phyloP scores from a whole-genome alignment of 2,797 vertebrate species.

The Neomorphus geoffroyi region DNA sequence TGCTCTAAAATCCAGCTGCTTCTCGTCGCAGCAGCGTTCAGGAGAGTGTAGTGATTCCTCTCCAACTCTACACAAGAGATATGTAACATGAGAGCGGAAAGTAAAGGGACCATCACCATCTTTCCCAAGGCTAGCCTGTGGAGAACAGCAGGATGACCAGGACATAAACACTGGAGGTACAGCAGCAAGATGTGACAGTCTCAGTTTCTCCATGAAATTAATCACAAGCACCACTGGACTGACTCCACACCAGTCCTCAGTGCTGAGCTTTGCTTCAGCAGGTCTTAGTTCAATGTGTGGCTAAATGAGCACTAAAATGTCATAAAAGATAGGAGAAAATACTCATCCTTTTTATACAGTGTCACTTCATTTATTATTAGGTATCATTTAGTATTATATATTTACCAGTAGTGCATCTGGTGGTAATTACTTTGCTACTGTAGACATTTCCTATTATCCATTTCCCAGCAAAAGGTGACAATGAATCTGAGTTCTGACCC shows the following conservation, averaged over 20 bases:
- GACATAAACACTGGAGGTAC: neutral
- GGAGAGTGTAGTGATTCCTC: neutral
- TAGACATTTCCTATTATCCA: neutral
- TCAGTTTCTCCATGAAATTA: neutral
- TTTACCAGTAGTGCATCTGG: neutral
- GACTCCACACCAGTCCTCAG: neutral
- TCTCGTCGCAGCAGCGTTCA: neutral
- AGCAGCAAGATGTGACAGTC: neutral
- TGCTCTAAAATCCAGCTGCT: neutral
- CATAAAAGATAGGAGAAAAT: neutral
- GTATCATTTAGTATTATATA: neutral
- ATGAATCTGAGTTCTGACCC: constrained; percentile 5
- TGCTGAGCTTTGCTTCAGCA: neutral
- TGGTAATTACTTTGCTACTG: constrained; percentile 1
- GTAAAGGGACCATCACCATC: neutral
- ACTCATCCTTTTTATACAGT: neutral
- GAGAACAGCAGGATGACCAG: neutral
- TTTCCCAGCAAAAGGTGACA: neutral
- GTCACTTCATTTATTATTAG: neutral
- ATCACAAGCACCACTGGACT: neutral
- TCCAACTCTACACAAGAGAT: too few relatives aligned
- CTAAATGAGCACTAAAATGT: neutral
- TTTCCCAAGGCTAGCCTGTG: neutral
- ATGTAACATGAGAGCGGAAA: neutral
- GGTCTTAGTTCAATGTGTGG: neutral